Percentiles rank a stretch among this genome's conserved stretches.
Evolutionary conservation across 1,140 invertebrate genomes (phyloP).

Genomic region (Plectrocnemia conspersa): DNA sequence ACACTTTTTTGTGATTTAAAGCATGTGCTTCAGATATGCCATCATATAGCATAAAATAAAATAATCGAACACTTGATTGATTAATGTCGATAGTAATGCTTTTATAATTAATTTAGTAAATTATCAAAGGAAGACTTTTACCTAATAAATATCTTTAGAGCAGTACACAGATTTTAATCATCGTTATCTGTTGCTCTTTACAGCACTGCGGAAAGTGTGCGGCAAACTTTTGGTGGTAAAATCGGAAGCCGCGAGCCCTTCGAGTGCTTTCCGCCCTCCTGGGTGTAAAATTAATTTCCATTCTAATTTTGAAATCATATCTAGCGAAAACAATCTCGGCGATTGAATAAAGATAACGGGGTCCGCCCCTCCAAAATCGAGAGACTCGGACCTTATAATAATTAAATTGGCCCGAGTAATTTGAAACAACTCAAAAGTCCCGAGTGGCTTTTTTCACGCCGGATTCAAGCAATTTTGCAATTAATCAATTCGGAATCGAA

Average conservation of each 20-base stretch:
- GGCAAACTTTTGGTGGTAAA: slow-evolving; percentile 4
- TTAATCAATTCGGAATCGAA: slow-evolving; percentile 5
- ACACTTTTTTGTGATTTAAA: no score
- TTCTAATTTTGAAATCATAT: slow-evolving; percentile 16
- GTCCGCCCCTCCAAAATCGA: no score
- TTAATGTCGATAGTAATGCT: no score
- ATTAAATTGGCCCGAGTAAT: slow-evolving; percentile 7
- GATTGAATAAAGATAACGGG: background rate
- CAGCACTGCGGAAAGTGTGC: background rate
- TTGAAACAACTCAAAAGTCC: slow-evolving; percentile 1
- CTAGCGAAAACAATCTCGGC: slow-evolving; percentile 8
- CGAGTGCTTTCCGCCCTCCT: no score
- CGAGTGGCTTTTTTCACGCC: background rate
- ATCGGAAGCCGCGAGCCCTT: background rate
- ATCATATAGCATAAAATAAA: no score
- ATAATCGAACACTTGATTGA: no score
- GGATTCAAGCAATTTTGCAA: background rate
- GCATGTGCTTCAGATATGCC: no score
- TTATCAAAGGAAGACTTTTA: no score
- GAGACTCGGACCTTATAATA: background rate
- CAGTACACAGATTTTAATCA: background rate
- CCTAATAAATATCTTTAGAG: no score
- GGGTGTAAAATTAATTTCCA: slow-evolving; percentile 18
- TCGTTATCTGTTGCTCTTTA: slow-evolving; percentile 1
- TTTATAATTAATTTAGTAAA: no score